These are phyloP conservation scores for Bimastos eiseni DNA, from an alignment of 2,888 invertebrate species.

Conservation along the genomic window DNA sequence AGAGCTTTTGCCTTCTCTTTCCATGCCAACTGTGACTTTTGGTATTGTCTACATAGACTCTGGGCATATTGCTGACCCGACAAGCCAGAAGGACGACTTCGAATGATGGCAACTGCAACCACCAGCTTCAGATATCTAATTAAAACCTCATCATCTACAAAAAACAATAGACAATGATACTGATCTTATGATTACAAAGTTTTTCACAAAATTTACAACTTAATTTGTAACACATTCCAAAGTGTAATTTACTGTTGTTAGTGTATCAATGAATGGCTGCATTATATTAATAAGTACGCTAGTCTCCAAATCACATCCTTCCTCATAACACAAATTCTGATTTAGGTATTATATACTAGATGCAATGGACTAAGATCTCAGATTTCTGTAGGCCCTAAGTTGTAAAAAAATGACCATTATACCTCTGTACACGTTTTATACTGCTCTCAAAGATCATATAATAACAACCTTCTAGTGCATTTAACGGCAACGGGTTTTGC, in stretches of 20 bases:
- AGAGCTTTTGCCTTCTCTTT: background rate
- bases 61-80: constrained; percentile 9
- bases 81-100: background rate
- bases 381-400: too few relatives aligned
- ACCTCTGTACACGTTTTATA: too few relatives aligned
- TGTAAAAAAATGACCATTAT: too few relatives aligned
- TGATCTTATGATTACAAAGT: background rate
- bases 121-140: background rate
- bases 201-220: background rate
- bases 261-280: background rate
- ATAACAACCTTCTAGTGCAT: too few relatives aligned
- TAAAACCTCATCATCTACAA: background rate
- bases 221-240: background rate
- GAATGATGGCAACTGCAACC: constrained; percentile 17
- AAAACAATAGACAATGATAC: background rate
- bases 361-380: too few relatives aligned
- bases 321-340: too few relatives aligned
- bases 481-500: too few relatives aligned
- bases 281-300: too few relatives aligned
- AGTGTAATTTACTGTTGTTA: background rate
- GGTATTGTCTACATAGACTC: background rate
- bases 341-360: too few relatives aligned
- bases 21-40: background rate
- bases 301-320: too few relatives aligned
- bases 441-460: too few relatives aligned